These are phyloP conservation scores for Phyllotreta striolata DNA, from an alignment of 2,888 invertebrate genomes.

Conservation along the genomic window DNA sequence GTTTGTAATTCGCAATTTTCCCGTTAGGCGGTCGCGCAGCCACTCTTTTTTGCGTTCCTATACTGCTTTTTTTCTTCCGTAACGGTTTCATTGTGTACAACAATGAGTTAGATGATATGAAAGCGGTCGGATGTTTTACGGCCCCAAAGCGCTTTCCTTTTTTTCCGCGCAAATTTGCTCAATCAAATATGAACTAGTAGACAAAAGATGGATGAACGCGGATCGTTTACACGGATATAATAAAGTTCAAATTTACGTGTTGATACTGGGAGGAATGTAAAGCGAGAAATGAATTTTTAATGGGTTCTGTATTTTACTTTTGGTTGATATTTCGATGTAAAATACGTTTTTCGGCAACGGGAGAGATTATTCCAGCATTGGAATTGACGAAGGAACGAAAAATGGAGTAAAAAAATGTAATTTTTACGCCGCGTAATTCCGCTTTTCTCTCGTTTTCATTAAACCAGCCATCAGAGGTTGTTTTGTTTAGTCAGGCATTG, in stretches of 20 bases:
- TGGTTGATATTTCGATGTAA: no score
- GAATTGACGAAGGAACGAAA: background rate
- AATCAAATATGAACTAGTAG: no score
- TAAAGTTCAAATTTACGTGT: no score
- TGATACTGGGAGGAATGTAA: no score
- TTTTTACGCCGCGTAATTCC: slow-evolving; percentile 23
- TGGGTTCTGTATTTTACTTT: no score
- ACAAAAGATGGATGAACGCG: no score
- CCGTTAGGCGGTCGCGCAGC: background rate
- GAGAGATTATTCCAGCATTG: no score
- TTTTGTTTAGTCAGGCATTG: slow-evolving; percentile 30
- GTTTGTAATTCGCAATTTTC: background rate
- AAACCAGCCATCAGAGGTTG: slow-evolving; percentile 21
- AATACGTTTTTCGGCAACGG: no score
- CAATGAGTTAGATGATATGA: slow-evolving; percentile 3
- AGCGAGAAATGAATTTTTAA: no score
- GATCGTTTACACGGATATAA: no score
- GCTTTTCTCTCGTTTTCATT: slow-evolving; percentile 22
- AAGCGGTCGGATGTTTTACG: background rate
- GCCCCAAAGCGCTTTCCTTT: no score
- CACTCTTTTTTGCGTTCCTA: background rate
- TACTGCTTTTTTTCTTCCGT: background rate
- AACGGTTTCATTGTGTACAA: background rate
- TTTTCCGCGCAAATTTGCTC: no score
- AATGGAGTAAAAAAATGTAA: slow-evolving; percentile 24